Base-by-base conservation (phyloP, 2,113 vertebrate genomes). In the Natator depressus region DNA sequence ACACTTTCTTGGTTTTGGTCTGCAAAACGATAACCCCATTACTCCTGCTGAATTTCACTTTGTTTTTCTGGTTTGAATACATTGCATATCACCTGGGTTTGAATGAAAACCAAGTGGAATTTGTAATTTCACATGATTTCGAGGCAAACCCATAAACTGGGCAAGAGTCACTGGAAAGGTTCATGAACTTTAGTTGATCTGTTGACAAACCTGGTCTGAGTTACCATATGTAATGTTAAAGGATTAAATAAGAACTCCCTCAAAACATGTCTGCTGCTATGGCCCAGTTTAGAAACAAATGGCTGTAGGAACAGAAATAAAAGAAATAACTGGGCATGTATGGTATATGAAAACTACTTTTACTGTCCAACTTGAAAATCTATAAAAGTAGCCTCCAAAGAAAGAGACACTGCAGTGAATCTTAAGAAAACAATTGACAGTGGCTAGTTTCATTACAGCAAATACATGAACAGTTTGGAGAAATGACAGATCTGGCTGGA, bases 381-480 rank as follows among this genome's bases (percentile, higher is more conserved):
- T 35, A n/a, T 88, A 80, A 92, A 94, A 91, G 27, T 22, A 94
- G 35, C 53, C 85, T 25, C 29, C 85, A 78, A 90, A 95, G 79
- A 91, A 95, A 90, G 49, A 96, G 84, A 90, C 76, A 53, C 0
- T 1, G 54, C 38, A 38, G 80, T 55, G 92, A 93, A 89, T 79
- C 10, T 8, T 47, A 80, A 95, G 88, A 76, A 95, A 90, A 88
- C 29, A 91, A 95, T 95, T 47, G 49, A 6, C 19, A 82, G 31
- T 0, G 1, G 93, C 84, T 85, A 88, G 1, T 92, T 95, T 54
- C 55, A 89, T 83, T 84, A 47, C 10, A 88, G 7, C 84, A 75
- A 65, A 89, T 85, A 57, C 50, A 54, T 29, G 78, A 62, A 51
- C 35, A 82, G 65, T 89, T 91, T 79, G 88, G 91, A 96, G 78